Evolutionary conservation across 2,797 vertebrate genomes (phyloP), one percentile per base, ranked within the genome.

Genomic region (Falco naumanni): DNA sequence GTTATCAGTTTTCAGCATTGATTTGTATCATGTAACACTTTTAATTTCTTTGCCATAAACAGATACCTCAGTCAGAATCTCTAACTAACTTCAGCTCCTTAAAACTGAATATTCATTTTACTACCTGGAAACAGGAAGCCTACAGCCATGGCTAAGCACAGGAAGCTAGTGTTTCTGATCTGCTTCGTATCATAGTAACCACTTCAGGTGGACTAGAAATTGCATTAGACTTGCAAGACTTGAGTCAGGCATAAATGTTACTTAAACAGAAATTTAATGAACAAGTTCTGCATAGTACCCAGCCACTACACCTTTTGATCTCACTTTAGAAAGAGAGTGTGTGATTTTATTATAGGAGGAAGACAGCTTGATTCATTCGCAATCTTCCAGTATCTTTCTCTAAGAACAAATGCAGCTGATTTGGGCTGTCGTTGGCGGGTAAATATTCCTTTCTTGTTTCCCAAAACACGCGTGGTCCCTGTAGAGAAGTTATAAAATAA

Each of bases 371-470:
- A 99, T 94, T 98, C 98, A 43, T 99, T 99, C 57, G 99, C 99
- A 88, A 99, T 97, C 65, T 93, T 99, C 99, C 99, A 99, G 98
- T 99, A 99, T 75, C 99, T 97, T 66, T 99, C 98, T 95, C 97
- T 98, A 83, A 99, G 97, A 94, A 99, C 82, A 96, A 99, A 99
- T 0, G 99, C 99, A 8, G 98, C 98, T 5, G 98, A 93, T 97
- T 99, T 99, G 34, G 99, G 99, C 92, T 99, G 99, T 70, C 99
- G 97, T 68, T 99, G 99, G 10, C 99, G 98, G 45, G 97, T 99
- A 96, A 99, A 99, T 91, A 99, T 97, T 26, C 99, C 99, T 94
- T 99, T 99, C 95, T 98, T 99, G 97, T 99, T 99, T 17, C 99
- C 99, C 61, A 99, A 66, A 57, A 98, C 98, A 78, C 99, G 98